Evolutionary conservation across 2,113 vertebrate genomes (phyloP).

Genomic region (Aplodontia rufa): DNA sequence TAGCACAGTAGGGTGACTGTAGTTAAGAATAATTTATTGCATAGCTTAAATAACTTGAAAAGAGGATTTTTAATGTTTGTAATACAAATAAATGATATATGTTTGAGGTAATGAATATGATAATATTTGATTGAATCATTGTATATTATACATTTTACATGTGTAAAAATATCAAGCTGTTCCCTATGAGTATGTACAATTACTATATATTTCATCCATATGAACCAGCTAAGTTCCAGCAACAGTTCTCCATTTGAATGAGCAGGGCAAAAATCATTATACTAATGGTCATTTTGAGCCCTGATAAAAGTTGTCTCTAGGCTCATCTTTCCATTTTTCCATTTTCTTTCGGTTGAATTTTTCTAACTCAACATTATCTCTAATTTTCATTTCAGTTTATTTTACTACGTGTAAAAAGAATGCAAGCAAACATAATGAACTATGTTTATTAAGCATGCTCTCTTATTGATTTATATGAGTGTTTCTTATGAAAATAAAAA

Average conservation of each 20-base stretch:
- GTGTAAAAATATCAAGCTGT: neutral
- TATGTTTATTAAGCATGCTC: neutral
- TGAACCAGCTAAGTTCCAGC: neutral
- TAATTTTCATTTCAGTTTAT: neutral
- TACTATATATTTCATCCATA: neutral
- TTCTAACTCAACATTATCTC: neutral
- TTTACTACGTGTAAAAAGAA: neutral
- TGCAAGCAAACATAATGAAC: neutral
- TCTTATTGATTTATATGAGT: neutral
- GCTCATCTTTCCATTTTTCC: neutral
- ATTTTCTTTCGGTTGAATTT: neutral
- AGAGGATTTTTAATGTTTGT: neutral
- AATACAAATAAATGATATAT: neutral
- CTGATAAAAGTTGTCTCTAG: neutral
- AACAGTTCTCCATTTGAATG: neutral
- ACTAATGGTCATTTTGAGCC: neutral
- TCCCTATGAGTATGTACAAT: neutral
- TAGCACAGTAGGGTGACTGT: neutral
- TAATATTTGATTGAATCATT: neutral
- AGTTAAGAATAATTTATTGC: neutral
- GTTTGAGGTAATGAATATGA: neutral
- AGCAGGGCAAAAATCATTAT: neutral
- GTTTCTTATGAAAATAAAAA: too few relatives aligned
- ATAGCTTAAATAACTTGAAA: neutral
- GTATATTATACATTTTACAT: neutral